A percentile compares a stretch with the other conserved stretches of the same genome.
These are phyloP conservation scores for Galago senegalensis DNA, from an alignment of 2,797 vertebrate genomes.

Conservation along the genomic window DNA sequence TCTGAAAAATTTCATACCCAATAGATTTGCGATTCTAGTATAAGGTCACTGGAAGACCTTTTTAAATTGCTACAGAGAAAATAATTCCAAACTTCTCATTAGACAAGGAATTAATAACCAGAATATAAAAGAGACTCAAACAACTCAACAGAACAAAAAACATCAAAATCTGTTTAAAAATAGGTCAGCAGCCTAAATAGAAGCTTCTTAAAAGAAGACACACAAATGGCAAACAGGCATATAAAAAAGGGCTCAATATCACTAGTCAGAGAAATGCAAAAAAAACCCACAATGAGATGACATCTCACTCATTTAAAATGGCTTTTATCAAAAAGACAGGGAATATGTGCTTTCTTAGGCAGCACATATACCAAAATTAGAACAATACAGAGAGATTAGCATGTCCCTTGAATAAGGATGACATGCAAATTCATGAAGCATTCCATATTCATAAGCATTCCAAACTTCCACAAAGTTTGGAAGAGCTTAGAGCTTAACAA, in stretches of 20 bases:
- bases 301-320: neutral
- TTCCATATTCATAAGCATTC: too few species aligned
- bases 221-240: neutral
- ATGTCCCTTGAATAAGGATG: too few species aligned
- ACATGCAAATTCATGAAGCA: too few species aligned
- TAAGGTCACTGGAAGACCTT: neutral
- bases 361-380: too few species aligned
- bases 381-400: too few species aligned
- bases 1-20: constrained; percentile 17
- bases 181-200: neutral
- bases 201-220: neutral
- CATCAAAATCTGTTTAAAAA: neutral
- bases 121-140: neutral
- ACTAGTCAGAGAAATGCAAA: neutral
- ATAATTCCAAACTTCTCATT: neutral
- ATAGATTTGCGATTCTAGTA: neutral
- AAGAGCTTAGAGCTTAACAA: too few species aligned
- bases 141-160: neutral
- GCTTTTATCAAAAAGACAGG: neutral
- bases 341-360: too few species aligned
- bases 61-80: neutral
- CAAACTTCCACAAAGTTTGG: too few species aligned
- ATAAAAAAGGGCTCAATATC: neutral
- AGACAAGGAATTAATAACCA: neutral
- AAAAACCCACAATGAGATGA: neutral